Conservation (phyloP, 2,888 invertebrate genomes). For the Drosophila merina region DNA sequence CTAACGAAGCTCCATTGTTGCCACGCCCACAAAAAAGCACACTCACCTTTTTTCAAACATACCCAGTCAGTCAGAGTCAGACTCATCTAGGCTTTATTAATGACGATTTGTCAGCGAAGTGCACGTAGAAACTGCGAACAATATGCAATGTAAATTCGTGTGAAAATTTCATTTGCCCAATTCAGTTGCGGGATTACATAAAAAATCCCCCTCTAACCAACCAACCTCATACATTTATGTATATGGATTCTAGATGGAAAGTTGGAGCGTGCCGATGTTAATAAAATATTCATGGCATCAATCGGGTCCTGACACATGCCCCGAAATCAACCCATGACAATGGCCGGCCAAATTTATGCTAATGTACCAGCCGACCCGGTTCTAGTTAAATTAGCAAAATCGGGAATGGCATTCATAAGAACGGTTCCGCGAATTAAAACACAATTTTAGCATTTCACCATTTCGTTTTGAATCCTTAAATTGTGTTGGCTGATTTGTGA, state of each 20-base stretch:
- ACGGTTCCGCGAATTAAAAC: constrained; percentile 37
- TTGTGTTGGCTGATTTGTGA: constrained; percentile 20
- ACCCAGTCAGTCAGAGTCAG: constrained; percentile 18
- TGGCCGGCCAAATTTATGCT: constrained; percentile 40
- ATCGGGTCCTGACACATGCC: constrained; percentile 43
- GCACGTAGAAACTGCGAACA: constrained; percentile 52
- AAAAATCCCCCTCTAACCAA: constrained; percentile 10
- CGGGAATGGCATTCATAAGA: constrained; percentile 20
- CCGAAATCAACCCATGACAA: constrained; percentile 36
- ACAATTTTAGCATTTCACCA: constrained; percentile 21
- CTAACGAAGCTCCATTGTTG: constrained; percentile 78
- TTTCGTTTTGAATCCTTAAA: constrained; percentile 27
- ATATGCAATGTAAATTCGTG: constrained; percentile 65
- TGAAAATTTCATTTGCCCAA: constrained; percentile 59
- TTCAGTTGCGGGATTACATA: constrained; percentile 54
- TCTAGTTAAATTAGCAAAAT: constrained; percentile 27
- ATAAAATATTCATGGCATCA: constrained; percentile 52
- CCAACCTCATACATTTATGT: constrained; percentile 5
- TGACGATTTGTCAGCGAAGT: constrained; percentile 64
- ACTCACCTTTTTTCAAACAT: neutral
- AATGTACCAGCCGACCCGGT: constrained; percentile 23
- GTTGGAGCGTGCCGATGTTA: constrained; percentile 54
- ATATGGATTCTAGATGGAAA: constrained; percentile 23
- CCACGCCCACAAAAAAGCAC: constrained; percentile 14
- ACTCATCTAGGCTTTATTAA: constrained; percentile 56